Percentiles rank a stretch among this genome's conserved stretches.
Evolutionary conservation across 1,140 invertebrate genomes (phyloP).

Genomic region (Drosophila kepulauana): DNA sequence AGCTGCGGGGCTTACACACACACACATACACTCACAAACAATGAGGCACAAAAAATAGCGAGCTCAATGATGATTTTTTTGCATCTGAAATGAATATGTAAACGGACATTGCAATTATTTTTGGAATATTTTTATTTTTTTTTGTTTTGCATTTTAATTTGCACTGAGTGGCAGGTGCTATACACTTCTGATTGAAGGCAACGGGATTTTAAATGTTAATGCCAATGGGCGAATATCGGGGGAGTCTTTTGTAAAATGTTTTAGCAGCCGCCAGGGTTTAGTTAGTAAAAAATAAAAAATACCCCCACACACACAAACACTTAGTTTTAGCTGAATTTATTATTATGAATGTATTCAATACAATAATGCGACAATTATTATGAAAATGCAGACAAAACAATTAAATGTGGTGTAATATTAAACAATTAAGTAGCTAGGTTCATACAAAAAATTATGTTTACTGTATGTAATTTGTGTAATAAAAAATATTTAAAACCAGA

Average conservation of each 20-base stretch:
- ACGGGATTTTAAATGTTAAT: slow-evolving; percentile 63
- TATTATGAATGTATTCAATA: slow-evolving; percentile 18
- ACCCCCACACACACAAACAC: neutral
- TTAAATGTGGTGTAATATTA: slow-evolving; percentile 52
- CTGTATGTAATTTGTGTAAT: slow-evolving; percentile 48
- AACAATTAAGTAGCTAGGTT: slow-evolving; percentile 45
- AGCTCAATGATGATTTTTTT: slow-evolving; percentile 21
- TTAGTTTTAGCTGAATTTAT: slow-evolving; percentile 33
- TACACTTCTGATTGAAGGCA: slow-evolving; percentile 22
- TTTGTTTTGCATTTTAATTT: slow-evolving; percentile 46
- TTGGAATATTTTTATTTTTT: slow-evolving; percentile 11
- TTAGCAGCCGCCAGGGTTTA: slow-evolving; percentile 32
- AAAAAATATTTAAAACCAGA: slow-evolving; percentile 26
- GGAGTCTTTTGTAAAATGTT: slow-evolving; percentile 29
- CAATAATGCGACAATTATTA: slow-evolving; percentile 4
- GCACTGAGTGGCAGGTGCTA: slow-evolving; percentile 56
- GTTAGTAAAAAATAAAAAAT: slow-evolving; percentile 12
- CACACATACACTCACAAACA: neutral
- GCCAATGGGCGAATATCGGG: slow-evolving; percentile 15
- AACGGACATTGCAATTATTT: slow-evolving; percentile 44
- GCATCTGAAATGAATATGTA: slow-evolving; percentile 19
- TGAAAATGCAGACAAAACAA: slow-evolving; percentile 14
- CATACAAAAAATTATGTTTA: slow-evolving; percentile 43
- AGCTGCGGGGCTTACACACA: slow-evolving; percentile 4
- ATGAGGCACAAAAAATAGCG: neutral